Base-by-base conservation (phyloP, 2,113 vertebrate genomes). In the Gobio gobio region DNA sequence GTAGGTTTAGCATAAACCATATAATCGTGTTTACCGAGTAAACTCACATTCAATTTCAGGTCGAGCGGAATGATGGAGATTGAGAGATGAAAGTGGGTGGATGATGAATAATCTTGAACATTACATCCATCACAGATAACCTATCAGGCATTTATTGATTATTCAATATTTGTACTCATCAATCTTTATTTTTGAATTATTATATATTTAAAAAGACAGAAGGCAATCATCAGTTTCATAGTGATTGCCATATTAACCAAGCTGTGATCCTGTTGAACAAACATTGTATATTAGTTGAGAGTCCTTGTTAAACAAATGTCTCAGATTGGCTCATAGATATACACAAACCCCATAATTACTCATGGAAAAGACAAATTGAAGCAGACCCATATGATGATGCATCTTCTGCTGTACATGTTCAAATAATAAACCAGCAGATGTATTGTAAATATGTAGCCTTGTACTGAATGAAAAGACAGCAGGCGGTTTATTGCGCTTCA, bases 341-440 rank as follows among this genome's bases (percentile, higher is more conserved):
- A 43, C 78, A 59, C 83, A 51, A 77, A 83, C 78, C 68, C 84
- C 40, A 61, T 87, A 90, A 89, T 90, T 87, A 86, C 54, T 87
- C 83, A 81, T 10, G 40, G 29, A 61, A n/a, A 84, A 83, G 84
- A 87, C 83, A 51, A 26, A 87, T 26, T 45, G 72, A 36, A 56
- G 22, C 20, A 47, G 59, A 77, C 85, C 68, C 29, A 76, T 82
- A 8, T 68, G 40, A 83, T 83, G 88, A 85, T 87, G 66, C 54
- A 70, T 86, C 72, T 82, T 68, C 73, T 89, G 83, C 74, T 22
- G 86, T 75, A 66, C 75, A 26, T 73, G 40, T 84, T 83, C 74
- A 83, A 83, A 85, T 87, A 87, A 89, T 89, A 86, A 87, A 85
- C 82, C 49, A 22, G 76, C 66, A 75, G 73, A 75, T 86, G 24